Conservation (phyloP, 2,888 invertebrate species). For the Ophion ventricosus region DNA sequence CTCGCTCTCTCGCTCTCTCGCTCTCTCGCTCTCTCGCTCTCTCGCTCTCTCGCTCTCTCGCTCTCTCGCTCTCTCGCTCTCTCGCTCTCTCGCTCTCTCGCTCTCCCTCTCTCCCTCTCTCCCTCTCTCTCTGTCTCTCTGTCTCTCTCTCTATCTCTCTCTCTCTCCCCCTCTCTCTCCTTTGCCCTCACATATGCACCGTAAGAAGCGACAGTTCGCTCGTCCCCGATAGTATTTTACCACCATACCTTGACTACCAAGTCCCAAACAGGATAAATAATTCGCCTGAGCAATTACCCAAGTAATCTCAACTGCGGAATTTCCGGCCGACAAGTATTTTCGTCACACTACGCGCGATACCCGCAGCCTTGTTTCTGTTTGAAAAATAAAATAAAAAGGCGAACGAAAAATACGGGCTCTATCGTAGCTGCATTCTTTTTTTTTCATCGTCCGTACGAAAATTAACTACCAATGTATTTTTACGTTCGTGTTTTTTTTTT, state of each 20-base stretch:
- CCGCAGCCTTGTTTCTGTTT: slow-evolving; percentile 43
- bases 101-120: no score
- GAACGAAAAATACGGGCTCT: slow-evolving; percentile 37
- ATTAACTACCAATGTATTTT: slow-evolving; percentile 2
- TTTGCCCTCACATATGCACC: neutral
- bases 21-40: no score
- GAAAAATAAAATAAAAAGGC: neutral
- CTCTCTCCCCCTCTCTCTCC: neutral
- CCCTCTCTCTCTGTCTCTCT: neutral
- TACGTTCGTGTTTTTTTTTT: neutral
- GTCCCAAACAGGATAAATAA: slow-evolving; percentile 36
- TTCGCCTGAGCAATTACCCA: slow-evolving; percentile 47
- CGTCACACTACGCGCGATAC: slow-evolving; percentile 38
- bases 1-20: no score
- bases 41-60: no score
- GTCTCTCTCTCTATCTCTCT: slow-evolving; percentile 23
- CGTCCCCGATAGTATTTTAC: slow-evolving; percentile 41
- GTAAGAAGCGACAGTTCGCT: slow-evolving; percentile 29
- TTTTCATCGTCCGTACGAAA: neutral
- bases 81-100: no score
- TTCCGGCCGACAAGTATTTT: slow-evolving; percentile 54
- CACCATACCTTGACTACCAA: slow-evolving; percentile 6
- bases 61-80: no score
- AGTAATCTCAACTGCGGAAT: slow-evolving; percentile 57
- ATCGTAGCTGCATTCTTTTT: slow-evolving; percentile 21